phyloP scores from a whole-genome alignment of 2,113 vertebrate genomes.

The Daubentonia madagascariensis region DNA sequence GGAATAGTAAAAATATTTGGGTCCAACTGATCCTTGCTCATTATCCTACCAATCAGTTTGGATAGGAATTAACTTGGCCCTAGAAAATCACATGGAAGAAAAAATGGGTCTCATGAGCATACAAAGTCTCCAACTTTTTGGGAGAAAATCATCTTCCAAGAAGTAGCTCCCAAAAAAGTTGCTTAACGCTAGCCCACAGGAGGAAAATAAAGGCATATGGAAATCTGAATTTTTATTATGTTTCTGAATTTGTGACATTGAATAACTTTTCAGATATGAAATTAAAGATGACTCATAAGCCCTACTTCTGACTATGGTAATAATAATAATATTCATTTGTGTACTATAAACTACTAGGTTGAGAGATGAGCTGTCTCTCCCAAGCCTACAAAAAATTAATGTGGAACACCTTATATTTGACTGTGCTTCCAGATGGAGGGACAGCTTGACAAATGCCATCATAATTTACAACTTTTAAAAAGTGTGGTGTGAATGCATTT shows the following conservation, averaged over 20 bases:
- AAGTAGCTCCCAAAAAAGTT: neutral
- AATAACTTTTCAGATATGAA: slow-evolving; percentile 3
- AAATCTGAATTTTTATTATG: slow-evolving; percentile 40
- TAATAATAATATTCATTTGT: slow-evolving; percentile 41
- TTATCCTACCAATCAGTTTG: neutral
- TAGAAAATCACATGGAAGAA: neutral
- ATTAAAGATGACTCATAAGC: slow-evolving; percentile 43
- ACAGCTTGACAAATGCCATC: slow-evolving; percentile 74
- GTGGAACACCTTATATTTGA: slow-evolving; percentile 71
- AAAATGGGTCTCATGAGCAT: neutral
- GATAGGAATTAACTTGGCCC: neutral
- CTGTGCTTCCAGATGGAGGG: slow-evolving; percentile 71
- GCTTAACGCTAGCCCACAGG: neutral
- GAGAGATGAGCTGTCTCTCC: slow-evolving; percentile 44
- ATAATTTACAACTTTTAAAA: slow-evolving; percentile 69
- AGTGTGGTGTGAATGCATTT: slow-evolving; percentile 55
- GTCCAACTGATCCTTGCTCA: neutral
- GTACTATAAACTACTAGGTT: slow-evolving; percentile 23
- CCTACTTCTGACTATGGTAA: neutral
- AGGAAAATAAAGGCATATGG: neutral
- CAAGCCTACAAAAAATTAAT: slow-evolving; percentile 61
- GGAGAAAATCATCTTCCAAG: neutral
- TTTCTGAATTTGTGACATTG: slow-evolving; percentile 38
- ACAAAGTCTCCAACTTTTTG: neutral
- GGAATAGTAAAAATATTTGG: slow-evolving; percentile 13